Evolutionary conservation across 2,888 invertebrate genomes (phyloP), one percentile per base, ranked within the genome.

Genomic region (Trissolcus brochymenae): DNA sequence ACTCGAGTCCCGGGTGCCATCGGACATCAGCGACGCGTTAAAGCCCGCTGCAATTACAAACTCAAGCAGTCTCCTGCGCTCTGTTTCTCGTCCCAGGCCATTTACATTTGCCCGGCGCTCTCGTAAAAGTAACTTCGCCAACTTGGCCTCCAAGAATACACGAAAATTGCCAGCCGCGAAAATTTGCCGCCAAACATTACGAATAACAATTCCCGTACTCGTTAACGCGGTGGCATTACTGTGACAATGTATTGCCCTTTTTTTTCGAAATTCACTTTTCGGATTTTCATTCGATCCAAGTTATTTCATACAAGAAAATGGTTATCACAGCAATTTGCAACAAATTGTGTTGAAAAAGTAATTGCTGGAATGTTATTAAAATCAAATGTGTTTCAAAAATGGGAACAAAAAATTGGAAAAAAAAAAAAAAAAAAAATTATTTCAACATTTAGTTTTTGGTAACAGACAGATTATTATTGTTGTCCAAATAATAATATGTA

Each of bases 41-140:
- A 86, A 86, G 84, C 86, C 81, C 76, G 81, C 82, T 83, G 87
- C 87, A 87, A 87, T 87, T 87, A 87, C 86, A 86, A 87, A 86
- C 84, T 85, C 83, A 80, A 82, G 83, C 82, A 82, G 84, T 81
- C 65, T 61, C 40, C 60, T 25, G 3, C 53, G 57, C 41, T 49
- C 60, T 66, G 57, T 56, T 62, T 72, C 66, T 41, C 53, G 51
- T 35, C 43, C 55, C 62, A 55, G 57, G 21, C 71, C 82, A 81
- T 83, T 83, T 83, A 82, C 83, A 83, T 83, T 81, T 80, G 81
- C 83, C 79, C 82, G 76, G 80, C 81, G 79, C 81, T 83, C 82
- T 84, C 85, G 83, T 86, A 85, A 86, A 86, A 85, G 85, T 84
- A 84, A 86, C 86, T 86, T 84, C 79, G 84, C 35, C 82, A 85